Percentiles rank a stretch among this genome's conserved stretches.
Conservation (phyloP, 2,797 vertebrate species). For the Anisognathus igniventris region DNA sequence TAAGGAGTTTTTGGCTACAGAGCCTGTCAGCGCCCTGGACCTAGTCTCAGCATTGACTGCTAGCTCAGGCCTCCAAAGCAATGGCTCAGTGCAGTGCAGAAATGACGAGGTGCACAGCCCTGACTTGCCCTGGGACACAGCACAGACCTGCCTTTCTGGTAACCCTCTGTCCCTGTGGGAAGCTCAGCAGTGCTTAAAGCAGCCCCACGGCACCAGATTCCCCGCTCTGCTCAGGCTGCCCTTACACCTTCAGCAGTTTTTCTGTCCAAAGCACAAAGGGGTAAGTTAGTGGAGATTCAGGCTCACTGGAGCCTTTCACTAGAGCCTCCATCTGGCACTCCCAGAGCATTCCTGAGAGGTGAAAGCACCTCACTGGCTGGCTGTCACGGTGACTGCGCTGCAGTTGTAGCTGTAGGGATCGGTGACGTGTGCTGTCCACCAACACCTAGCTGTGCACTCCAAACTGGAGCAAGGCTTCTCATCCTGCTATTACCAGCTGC, state of each 20-base stretch:
- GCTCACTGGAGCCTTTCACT: neutral
- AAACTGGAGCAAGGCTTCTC: neutral
- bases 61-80: neutral
- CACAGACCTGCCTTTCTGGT: neutral
- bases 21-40: neutral
- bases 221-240: neutral
- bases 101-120: neutral
- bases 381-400: neutral
- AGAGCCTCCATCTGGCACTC: slow-evolving; percentile 4
- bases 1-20: neutral
- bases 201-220: neutral
- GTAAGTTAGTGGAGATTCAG: neutral
- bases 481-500: neutral
- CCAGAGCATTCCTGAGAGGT: slow-evolving; percentile 39
- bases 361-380: slow-evolving; percentile 13
- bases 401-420: neutral
- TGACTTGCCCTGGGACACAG: neutral
- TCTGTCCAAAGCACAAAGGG: neutral
- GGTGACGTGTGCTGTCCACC: neutral
- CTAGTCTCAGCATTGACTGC: neutral
- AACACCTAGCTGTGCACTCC: neutral
- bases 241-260: neutral
- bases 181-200: neutral
- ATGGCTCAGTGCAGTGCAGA: neutral
- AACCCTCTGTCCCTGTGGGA: neutral